These are phyloP conservation scores for Epirrhoe tristata DNA, from an alignment of 2,888 invertebrate species.

Conservation along the genomic window DNA sequence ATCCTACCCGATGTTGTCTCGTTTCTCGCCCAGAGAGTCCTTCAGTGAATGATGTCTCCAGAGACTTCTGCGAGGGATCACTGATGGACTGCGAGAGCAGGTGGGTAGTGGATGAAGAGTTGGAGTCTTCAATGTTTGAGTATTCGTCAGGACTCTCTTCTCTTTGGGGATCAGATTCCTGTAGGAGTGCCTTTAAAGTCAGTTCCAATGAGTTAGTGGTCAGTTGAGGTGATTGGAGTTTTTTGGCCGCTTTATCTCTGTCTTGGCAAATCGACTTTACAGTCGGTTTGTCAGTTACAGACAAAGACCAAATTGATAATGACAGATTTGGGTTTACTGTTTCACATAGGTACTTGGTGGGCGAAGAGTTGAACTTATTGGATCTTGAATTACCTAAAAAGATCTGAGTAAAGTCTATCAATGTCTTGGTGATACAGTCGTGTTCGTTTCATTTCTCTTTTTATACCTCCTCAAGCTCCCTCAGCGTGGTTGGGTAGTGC, in stretches of 20 bases:
- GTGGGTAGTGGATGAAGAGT: slow-evolving; percentile 77
- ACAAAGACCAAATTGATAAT: too few relatives aligned
- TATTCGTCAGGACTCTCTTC: slow-evolving; percentile 77
- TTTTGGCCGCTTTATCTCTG: too few relatives aligned
- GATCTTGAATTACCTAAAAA: too few relatives aligned
- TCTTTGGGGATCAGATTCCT: slow-evolving; percentile 78
- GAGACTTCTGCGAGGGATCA: slow-evolving; percentile 64
- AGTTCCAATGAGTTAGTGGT: too few relatives aligned
- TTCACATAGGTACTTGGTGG: too few relatives aligned
- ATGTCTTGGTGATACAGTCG: too few relatives aligned
- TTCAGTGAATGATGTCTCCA: slow-evolving; percentile 76
- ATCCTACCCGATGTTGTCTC: slow-evolving; percentile 64
- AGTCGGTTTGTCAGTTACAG: too few relatives aligned
- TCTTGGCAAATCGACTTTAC: too few relatives aligned
- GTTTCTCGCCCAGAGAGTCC: slow-evolving; percentile 50
- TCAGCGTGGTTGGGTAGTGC: slow-evolving; percentile 70
- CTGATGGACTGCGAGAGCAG: slow-evolving; percentile 73
- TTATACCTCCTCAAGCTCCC: slow-evolving; percentile 77
- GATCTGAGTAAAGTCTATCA: too few relatives aligned
- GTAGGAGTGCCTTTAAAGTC: slow-evolving; percentile 9
- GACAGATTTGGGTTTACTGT: too few relatives aligned
- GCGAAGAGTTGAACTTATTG: too few relatives aligned
- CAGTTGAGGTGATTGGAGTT: too few relatives aligned
- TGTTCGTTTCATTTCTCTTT: not conserved
- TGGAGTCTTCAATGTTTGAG: slow-evolving; percentile 75